These are phyloP conservation scores for Tipula vernalis DNA, from an alignment of 2,888 invertebrate species.

Conservation along the genomic window DNA sequence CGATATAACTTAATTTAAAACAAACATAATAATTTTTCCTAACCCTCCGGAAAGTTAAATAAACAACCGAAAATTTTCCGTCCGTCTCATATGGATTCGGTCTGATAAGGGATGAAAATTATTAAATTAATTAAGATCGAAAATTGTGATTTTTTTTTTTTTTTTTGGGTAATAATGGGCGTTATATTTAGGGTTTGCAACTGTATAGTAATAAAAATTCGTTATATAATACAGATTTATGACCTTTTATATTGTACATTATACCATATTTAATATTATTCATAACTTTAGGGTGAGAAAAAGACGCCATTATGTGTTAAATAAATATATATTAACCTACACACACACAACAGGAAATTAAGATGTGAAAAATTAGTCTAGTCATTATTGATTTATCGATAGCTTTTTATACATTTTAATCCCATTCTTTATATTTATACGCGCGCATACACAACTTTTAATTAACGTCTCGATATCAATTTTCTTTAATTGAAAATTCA, in stretches of 20 bases:
- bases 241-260: not conserved
- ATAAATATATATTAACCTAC: not conserved
- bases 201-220: not conserved
- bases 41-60: not conserved
- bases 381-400: not conserved
- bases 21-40: not conserved
- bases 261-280: not conserved
- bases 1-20: not conserved
- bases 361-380: not conserved
- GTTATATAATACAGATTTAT: not conserved
- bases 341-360: not conserved
- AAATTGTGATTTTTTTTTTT: not conserved
- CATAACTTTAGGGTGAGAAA: not conserved
- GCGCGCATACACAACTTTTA: not conserved
- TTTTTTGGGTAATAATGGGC: not conserved
- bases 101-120: not conserved
- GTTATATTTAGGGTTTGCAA: not conserved
- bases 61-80: not conserved
- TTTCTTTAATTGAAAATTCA: not conserved
- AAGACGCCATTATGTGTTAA: not conserved
- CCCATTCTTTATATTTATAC: not conserved
- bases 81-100: not conserved
- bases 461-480: not conserved
- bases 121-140: constrained; percentile 4
- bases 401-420: not conserved